A percentile compares a stretch with the other conserved stretches of the same genome.
Conservation (phyloP, 2,888 invertebrate genomes). For the Idaea straminata region DNA sequence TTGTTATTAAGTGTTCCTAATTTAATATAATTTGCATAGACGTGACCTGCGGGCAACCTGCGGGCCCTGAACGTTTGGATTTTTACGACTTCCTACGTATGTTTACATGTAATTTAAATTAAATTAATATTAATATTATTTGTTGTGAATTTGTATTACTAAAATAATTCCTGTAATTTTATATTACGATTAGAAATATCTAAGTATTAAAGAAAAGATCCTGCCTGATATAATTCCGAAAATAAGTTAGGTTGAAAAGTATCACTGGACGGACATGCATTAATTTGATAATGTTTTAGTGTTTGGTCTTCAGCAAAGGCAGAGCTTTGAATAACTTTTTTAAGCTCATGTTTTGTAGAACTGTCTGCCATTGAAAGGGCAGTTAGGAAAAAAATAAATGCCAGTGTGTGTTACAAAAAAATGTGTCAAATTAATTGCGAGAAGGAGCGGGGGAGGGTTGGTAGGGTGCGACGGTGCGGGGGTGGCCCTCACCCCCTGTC, state of each 20-base stretch:
- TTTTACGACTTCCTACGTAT: constrained; percentile 21
- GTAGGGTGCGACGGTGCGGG: constrained; percentile 28
- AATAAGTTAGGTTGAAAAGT: background rate
- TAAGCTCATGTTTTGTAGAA: background rate
- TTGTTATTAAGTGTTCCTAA: constrained; percentile 79
- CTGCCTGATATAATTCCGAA: too few species aligned
- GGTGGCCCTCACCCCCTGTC: constrained; percentile 66
- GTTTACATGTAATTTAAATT: constrained; percentile 16
- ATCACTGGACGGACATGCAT: too few species aligned
- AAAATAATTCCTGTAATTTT: too few species aligned
- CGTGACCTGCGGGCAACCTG: constrained; percentile 56
- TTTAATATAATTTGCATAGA: constrained; percentile 80
- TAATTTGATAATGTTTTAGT: background rate
- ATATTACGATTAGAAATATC: too few species aligned
- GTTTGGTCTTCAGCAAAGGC: background rate
- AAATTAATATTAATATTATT: background rate
- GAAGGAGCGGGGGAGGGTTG: constrained; percentile 38
- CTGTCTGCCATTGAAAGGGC: constrained; percentile 13
- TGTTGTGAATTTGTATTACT: background rate
- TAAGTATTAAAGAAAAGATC: too few species aligned
- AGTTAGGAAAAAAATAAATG: constrained; percentile 32
- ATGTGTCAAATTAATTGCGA: constrained; percentile 72
- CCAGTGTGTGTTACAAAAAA: constrained; percentile 40
- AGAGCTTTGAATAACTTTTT: background rate
- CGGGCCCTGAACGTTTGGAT: constrained; percentile 18